These are phyloP conservation scores for Oxytorus armatus DNA, from an alignment of 2,888 invertebrate genomes.

Conservation along the genomic window DNA sequence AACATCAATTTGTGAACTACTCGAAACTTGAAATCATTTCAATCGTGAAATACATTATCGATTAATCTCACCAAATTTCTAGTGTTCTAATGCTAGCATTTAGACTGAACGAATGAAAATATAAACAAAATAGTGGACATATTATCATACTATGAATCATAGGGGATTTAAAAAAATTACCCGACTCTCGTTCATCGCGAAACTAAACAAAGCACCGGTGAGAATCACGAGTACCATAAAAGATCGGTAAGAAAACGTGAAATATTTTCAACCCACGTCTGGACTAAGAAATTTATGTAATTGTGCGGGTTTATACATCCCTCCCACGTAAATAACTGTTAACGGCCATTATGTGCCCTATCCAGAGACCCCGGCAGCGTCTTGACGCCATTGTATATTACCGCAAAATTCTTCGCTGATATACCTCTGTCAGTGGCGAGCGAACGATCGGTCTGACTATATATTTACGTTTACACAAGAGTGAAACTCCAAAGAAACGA, in stretches of 20 bases:
- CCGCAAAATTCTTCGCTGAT: constrained; percentile 44
- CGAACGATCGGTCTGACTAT: constrained; percentile 10
- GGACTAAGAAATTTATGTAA: constrained; percentile 36
- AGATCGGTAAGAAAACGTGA: not conserved
- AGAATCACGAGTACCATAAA: not conserved
- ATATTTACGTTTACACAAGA: constrained; percentile 23
- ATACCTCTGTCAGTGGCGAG: constrained; percentile 16
- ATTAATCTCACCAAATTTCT: no score
- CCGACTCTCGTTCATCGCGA: not conserved
- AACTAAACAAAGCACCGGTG: not conserved
- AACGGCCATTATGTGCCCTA: constrained; percentile 10
- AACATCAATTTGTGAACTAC: not conserved
- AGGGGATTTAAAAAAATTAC: not conserved
- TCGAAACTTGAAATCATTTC: not conserved
- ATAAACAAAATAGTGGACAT: no score
- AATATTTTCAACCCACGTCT: constrained; percentile 6
- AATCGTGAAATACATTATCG: no score
- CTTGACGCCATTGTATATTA: no score
- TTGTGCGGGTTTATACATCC: not conserved
- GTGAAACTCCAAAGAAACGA: constrained; percentile 56
- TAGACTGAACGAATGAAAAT: no score
- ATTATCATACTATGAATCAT: no score
- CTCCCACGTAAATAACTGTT: not conserved
- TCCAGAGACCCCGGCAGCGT: no score
- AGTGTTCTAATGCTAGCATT: no score